These are phyloP conservation scores for Burhinus oedicnemus DNA, from an alignment of 2,113 vertebrate genomes.

Conservation along the genomic window DNA sequence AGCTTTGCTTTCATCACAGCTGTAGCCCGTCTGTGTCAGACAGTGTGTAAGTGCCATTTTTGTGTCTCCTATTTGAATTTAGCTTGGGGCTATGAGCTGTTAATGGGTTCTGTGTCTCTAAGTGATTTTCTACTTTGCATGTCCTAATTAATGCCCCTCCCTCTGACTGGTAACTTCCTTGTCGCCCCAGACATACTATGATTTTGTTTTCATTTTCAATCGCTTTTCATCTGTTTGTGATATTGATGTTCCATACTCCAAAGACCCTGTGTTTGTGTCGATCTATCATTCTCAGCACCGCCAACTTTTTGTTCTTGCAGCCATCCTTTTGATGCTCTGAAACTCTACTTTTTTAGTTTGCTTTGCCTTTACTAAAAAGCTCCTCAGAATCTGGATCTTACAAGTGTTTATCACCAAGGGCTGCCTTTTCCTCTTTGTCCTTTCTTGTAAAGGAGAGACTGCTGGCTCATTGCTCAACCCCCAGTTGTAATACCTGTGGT, in stretches of 20 bases:
- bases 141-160: constrained; percentile 49
- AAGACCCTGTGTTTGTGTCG: neutral
- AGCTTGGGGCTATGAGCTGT: neutral
- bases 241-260: neutral
- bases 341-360: neutral
- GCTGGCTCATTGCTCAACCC: neutral
- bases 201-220: constrained; percentile 39
- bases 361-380: neutral
- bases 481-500: neutral
- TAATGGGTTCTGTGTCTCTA: constrained; percentile 46
- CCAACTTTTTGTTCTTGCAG: neutral
- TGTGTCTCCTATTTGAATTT: constrained; percentile 3
- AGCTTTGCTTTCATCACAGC: neutral
- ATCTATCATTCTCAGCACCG: neutral
- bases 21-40: neutral
- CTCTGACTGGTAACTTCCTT: neutral
- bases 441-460: neutral
- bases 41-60: neutral
- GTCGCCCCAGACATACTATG: neutral
- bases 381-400: neutral
- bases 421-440: neutral
- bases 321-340: neutral
- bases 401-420: neutral
- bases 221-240: neutral
- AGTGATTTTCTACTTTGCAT: constrained; percentile 42